A percentile compares a stretch with the other conserved stretches of the same genome.
Conservation (phyloP, 2,797 vertebrate species). For the Danio jaintianensis region DNA sequence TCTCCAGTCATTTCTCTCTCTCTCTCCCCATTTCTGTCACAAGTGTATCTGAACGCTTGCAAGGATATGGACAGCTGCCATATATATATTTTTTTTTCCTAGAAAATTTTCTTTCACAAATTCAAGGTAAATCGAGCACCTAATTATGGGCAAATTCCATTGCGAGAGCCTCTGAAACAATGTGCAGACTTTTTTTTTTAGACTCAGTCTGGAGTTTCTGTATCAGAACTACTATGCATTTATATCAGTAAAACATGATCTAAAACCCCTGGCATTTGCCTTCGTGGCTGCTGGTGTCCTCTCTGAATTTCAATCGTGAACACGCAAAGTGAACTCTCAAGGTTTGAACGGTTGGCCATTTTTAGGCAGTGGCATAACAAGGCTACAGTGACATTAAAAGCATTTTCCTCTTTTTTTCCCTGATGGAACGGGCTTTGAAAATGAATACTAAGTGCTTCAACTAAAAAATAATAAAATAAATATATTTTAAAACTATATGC, state of each 20-base stretch:
- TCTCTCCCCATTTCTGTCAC: not conserved
- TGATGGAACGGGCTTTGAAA: not conserved
- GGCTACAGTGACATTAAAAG: conserved; percentile 14
- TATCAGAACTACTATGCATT: not conserved
- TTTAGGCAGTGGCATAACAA: conserved; percentile 11
- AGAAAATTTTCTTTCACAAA: not conserved
- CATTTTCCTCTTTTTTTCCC: not conserved
- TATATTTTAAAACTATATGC: not conserved
- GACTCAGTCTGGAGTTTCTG: not conserved
- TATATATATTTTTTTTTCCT: not conserved
- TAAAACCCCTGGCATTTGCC: conserved; percentile 13
- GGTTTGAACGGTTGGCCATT: conserved; percentile 4
- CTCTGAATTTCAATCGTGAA: conserved; percentile 7
- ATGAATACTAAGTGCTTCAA: not conserved
- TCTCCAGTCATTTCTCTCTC: conserved; percentile 25
- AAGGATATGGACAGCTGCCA: conserved; percentile 34
- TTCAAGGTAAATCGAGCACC: conserved; percentile 26
- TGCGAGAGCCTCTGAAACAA: not conserved
- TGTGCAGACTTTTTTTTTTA: not conserved
- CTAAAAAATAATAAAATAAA: not conserved
- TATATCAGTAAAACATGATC: conserved; percentile 6
- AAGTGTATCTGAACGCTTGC: not conserved
- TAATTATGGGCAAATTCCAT: conserved; percentile 13
- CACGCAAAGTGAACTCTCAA: conserved; percentile 2
- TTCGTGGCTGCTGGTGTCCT: not conserved